phyloP scores from a whole-genome alignment of 2,113 vertebrate species.

The Zapornia atra region DNA sequence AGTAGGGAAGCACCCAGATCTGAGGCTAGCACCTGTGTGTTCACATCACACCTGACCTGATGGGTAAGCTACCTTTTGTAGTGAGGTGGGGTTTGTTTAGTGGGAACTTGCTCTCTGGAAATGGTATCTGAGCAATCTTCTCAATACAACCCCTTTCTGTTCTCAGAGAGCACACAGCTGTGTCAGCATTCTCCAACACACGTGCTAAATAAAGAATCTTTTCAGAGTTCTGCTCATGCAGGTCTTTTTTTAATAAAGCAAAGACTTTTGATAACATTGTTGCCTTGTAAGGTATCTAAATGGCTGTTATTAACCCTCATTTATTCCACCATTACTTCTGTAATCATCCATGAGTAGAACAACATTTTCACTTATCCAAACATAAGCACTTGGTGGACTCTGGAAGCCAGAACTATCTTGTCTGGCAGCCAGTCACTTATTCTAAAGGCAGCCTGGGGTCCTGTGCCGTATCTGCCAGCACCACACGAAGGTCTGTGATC shows the following conservation, averaged over 20 bases:
- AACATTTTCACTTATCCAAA: background rate
- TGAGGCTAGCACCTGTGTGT: background rate
- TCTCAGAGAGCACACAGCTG: slow-evolving; percentile 4
- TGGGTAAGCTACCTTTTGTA: background rate
- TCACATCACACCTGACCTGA: background rate
- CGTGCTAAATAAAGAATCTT: slow-evolving; percentile 10
- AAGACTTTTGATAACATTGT: background rate
- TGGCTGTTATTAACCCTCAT: background rate
- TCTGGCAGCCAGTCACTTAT: background rate
- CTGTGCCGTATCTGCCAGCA: background rate
- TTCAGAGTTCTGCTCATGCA: background rate
- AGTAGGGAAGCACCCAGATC: background rate
- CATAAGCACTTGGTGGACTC: background rate
- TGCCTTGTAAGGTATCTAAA: background rate
- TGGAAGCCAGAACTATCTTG: background rate
- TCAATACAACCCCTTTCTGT: background rate
- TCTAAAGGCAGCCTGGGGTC: background rate
- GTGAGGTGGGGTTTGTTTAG: background rate
- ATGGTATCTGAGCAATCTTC: background rate
- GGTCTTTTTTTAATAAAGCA: background rate
- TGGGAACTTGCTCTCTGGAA: background rate
- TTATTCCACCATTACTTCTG: background rate
- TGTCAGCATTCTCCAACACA: background rate
- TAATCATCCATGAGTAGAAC: background rate
- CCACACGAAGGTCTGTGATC: background rate